Percentiles rank a stretch among this genome's conserved stretches.
These are phyloP conservation scores for Orthonyx spaldingii DNA, from an alignment of 2,113 vertebrate genomes.

Conservation along the genomic window DNA sequence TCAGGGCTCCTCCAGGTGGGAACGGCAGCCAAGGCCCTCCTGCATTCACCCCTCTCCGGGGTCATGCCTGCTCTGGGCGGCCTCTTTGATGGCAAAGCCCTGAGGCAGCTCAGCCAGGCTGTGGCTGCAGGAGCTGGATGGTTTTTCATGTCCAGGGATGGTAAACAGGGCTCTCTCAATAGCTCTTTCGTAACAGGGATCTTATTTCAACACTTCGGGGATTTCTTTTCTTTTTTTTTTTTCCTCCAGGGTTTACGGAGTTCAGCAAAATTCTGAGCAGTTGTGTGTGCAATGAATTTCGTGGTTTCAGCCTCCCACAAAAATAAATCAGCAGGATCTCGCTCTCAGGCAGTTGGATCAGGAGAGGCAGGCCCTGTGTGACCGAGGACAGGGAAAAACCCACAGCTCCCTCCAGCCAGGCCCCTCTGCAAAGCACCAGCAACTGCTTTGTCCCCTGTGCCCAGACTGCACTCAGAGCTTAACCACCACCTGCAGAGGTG, in stretches of 20 bases:
- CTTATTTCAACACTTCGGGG: slow-evolving; percentile 31
- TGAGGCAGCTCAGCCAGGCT: not conserved
- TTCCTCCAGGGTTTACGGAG: not conserved
- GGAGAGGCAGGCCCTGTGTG: not conserved
- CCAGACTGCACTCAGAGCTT: not conserved
- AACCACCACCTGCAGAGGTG: not conserved
- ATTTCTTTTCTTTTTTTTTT: not conserved
- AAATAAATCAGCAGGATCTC: not conserved
- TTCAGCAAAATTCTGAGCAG: slow-evolving; percentile 2
- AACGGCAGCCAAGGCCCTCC: not conserved
- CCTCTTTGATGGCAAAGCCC: not conserved
- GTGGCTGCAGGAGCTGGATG: not conserved
- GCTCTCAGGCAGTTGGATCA: not conserved
- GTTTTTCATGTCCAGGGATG: not conserved
- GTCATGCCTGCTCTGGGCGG: accelerated
- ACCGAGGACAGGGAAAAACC: not conserved
- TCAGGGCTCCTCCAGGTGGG: not conserved
- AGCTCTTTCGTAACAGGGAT: slow-evolving; percentile 37
- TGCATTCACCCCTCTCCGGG: not conserved
- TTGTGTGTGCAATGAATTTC: not conserved
- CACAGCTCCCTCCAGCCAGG: not conserved
- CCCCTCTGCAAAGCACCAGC: not conserved
- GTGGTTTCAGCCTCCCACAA: not conserved
- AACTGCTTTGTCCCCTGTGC: not conserved
- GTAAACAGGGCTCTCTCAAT: slow-evolving; percentile 6